Base-by-base conservation (phyloP, 2,797 vertebrate genomes). In the Mus caroli region DNA sequence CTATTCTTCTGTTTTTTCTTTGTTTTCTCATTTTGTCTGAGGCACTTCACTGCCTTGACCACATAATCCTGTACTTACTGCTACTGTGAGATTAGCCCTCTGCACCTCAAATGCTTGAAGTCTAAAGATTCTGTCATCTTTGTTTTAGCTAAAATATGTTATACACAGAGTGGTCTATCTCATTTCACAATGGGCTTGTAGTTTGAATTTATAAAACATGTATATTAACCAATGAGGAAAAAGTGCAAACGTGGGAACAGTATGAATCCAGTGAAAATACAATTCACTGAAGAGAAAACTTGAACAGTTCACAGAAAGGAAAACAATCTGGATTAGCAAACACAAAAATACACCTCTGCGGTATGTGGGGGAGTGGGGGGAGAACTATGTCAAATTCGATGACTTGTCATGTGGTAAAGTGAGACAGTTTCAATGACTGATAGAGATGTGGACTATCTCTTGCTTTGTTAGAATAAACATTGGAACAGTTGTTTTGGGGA, bases 151-250 rank as follows among this genome's bases (percentile, higher is more conserved):
- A 89, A 78, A 8, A 69, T 31, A 37, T 52, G 34, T 58, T 17
- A 52, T 24, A 84, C 84, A 52, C 8, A 76, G 34, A 73, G 64
- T 80, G 40, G 8, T 54, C 5, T 71, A 40, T 93, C 43, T 34
- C 78, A 78, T 79, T 88, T 87, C 34, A 85, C 64, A 92, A 80
- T 79, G 10, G 50, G 46, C 4, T 89, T 17, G 6, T 83, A 73
- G 91, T 71, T 62, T 54, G 76, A 83, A 19, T 75, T 37, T 46
- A 20, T 88, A 50, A 90, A 92, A 75, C 79, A 71, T 46, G 54
- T 88, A 10, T 94, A 54, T 26, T 88, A 31, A 43, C 84, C 31
- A 91, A 58, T 58, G 84, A 46, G 89, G 73, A 75, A 91, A 84
- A 54, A 40, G 2, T 37, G 6, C 14, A 22, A 71, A 34, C n/a